Base-by-base conservation (phyloP, 2,113 vertebrate genomes). In the Corydoras maculifer region DNA sequence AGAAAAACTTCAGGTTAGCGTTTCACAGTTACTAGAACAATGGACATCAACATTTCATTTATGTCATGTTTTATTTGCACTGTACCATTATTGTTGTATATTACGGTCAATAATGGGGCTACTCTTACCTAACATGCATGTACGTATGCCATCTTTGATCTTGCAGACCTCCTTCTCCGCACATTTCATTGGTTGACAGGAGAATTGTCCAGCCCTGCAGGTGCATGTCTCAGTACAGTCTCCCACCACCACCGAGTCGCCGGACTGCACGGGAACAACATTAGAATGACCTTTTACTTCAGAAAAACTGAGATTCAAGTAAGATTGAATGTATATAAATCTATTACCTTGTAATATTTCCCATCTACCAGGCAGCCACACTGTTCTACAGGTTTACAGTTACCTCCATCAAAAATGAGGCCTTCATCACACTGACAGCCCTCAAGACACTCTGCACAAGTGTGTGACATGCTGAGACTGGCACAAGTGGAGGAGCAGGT, bases 391-490 rank as follows among this genome's bases (percentile, higher is more conserved):
- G 82, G 75, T 6, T 80, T 79, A 29, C 82, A 89, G 9, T 68
- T 43, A 0, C 69, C 78, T 3, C 83, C 75, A 11, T 80, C 86
- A 18, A 78, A 81, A 62, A 85, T 78, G 57, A 81, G 84, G 9
- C 85, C 85, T 2, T 72, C 54, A 15, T 84, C 73, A 73, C 86
- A 90, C 55, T 86, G 75, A 62, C 84, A 88, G 35, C 87, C 89
- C 79, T 90, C 87, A 3, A 82, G 74, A 30, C 86, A 89, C n/a
- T 3, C 30, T 10, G 82, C 75, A n/a, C 82, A 83, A 32, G 18
- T 65, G 3, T 55, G 63, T 43, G 80, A 71, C 3, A 67, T 64
- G 9, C 60, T 72, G 11, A 85, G 61, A 2, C 77, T 82, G 11
- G 61, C 79, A 69, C 87, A 88, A 64, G 74, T 77, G 0, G 73